A percentile compares a stretch with the other conserved stretches of the same genome.
These are phyloP conservation scores for Muricea muricata DNA, from an alignment of 92 coral and sea anemone species.

Conservation along the genomic window DNA sequence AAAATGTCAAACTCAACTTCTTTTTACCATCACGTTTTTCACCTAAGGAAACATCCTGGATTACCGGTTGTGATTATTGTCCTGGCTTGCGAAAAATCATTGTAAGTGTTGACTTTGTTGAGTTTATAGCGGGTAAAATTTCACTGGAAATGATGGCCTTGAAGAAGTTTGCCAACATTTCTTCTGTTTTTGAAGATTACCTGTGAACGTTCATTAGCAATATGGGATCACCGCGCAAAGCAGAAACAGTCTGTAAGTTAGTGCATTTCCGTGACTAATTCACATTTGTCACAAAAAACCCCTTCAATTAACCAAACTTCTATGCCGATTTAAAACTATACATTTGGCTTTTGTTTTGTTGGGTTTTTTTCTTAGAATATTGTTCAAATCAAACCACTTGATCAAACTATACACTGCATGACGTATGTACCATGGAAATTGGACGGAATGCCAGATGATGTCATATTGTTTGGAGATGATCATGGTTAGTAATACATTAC, in stretches of 20 bases:
- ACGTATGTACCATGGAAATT: slow-evolving; percentile 94
- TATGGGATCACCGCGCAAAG: slow-evolving; percentile 97
- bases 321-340: no score
- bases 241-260: slow-evolving; percentile 92
- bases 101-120: no score
- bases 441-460: slow-evolving; percentile 90
- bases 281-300: no score
- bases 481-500: slow-evolving; percentile 71
- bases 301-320: no score
- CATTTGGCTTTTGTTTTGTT: no score
- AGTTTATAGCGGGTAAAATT: no score
- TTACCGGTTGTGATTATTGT: slow-evolving; percentile 95
- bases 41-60: slow-evolving; percentile 93
- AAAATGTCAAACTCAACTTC: no score
- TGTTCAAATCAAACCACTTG: slow-evolving; percentile 91
- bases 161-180: background rate
- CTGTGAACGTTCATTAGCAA: slow-evolving; percentile 91
- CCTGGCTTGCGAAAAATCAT: slow-evolving; percentile 93
- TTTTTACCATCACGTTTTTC: no score
- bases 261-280: no score
- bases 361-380: slow-evolving; percentile 65
- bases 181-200: slow-evolving; percentile 70
- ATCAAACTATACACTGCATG: slow-evolving; percentile 96
- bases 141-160: background rate
- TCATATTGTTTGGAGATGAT: slow-evolving; percentile 95